Percentiles rank a stretch among this genome's conserved stretches.
These are phyloP conservation scores for Eucera pruinosa DNA, from an alignment of 2,888 invertebrate species.

Conservation along the genomic window DNA sequence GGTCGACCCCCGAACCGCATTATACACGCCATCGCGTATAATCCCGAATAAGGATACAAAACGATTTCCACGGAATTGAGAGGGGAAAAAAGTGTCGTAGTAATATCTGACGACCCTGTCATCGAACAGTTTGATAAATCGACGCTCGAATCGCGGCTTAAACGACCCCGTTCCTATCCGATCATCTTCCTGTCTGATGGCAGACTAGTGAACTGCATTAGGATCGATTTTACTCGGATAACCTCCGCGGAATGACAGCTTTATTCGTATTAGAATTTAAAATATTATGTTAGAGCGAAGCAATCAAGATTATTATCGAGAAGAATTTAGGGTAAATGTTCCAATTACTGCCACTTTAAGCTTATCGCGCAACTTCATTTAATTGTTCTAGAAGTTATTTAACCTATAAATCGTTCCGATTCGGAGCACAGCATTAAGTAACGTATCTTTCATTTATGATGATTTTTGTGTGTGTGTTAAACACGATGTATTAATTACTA, in stretches of 20 bases:
- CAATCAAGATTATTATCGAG: no score
- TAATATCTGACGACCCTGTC: conserved; percentile 58
- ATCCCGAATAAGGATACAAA: conserved; percentile 58
- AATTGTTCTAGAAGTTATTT: no score
- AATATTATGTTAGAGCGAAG: no score
- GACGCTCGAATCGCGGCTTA: conserved; percentile 39
- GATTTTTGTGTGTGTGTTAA: no score
- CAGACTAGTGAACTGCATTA: background rate
- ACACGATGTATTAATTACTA: no score
- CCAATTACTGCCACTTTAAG: no score
- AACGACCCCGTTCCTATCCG: background rate
- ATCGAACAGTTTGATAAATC: conserved; percentile 62
- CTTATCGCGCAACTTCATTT: no score
- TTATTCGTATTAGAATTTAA: background rate
- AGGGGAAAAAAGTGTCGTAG: conserved; percentile 35
- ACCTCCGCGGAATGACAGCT: background rate
- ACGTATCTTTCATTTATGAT: no score
- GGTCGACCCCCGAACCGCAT: conserved; percentile 68
- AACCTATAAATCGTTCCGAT: no score
- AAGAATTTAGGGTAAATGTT: no score
- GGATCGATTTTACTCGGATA: conserved; percentile 1
- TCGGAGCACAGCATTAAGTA: no score
- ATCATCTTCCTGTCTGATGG: background rate
- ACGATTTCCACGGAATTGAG: conserved; percentile 12
- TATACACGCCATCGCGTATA: conserved; percentile 73